phyloP scores from a whole-genome alignment of 2,113 vertebrate species.

The Embiotoca jacksoni region DNA sequence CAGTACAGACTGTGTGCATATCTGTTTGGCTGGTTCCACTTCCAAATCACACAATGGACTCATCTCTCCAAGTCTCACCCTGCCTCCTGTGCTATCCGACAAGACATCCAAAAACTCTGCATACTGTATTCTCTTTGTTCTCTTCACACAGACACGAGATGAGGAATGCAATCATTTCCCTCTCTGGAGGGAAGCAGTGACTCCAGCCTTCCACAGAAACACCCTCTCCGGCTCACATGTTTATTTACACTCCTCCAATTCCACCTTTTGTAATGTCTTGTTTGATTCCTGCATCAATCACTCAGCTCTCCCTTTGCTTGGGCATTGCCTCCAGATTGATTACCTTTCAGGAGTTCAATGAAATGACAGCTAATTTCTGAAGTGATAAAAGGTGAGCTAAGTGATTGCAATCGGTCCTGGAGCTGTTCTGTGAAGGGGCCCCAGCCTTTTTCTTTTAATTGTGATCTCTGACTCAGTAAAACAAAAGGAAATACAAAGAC shows the following conservation, averaged over 20 bases:
- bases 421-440: constrained; percentile 35
- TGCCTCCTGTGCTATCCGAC: constrained; percentile 49
- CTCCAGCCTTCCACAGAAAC: constrained; percentile 34
- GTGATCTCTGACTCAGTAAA: constrained; percentile 26
- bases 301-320: constrained; percentile 46
- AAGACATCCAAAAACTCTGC: constrained; percentile 33
- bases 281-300: constrained; percentile 72
- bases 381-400: constrained; percentile 68
- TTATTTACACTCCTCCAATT: constrained; percentile 53
- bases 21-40: constrained; percentile 48
- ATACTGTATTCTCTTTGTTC: constrained; percentile 55
- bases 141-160: constrained; percentile 20
- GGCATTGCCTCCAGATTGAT: constrained; percentile 70
- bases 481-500: constrained; percentile 35
- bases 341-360: constrained; percentile 62
- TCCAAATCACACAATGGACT: constrained; percentile 61
- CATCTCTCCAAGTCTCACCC: constrained; percentile 37
- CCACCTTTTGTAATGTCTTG: constrained; percentile 62
- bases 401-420: constrained; percentile 56
- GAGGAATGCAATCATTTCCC: constrained; percentile 24
- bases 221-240: constrained; percentile 16
- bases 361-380: constrained; percentile 76
- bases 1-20: constrained; percentile 48
- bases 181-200: constrained; percentile 12
- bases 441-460: constrained; percentile 18